Base-by-base conservation (phyloP, 2,888 invertebrate genomes). In the Aphodius sticticus region DNA sequence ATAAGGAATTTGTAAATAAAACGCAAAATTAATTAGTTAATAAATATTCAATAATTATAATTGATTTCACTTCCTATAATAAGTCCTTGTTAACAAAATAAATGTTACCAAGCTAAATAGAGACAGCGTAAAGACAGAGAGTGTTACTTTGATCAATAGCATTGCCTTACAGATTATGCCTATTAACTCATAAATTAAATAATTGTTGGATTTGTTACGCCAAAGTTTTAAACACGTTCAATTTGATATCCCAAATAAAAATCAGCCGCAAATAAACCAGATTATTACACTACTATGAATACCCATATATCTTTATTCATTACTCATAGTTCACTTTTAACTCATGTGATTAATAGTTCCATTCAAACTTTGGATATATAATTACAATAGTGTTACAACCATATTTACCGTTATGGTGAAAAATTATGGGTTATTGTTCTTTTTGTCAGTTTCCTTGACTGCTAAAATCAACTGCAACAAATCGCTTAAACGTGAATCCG, bases 61-160 rank as follows among this genome's bases (percentile, higher is more conserved):
- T 53, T 53, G 53, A 53, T 53, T 53, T 53, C 53, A 53, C 53
- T 53, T 53, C 53, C 53, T 53, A 53, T 53, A 53, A 53, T 53
- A 53, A 53, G 53, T 53, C 53, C 53, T 53, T 53, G 53, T 53
- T 53, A 53, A 53, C 53, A 53, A n/a, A n/a, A n/a, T n/a, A n/a
- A 53, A 53, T 53, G 53, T 53, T 53, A 53, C 53, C 12, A 9
- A 53, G 53, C 12, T 2, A 53, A 9, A 53, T 1, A 12, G 12
- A 53, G 3, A 53, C 53, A 53, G 53, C 2, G 7, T 53, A 53
- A 26, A 12, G 9, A 53, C 53, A 53, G 53, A 1, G 53, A 53
- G 53, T 53, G 53, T 53, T 53, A 53, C 12, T 53, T 53, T 53
- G 53, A 53, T 53, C 53, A 53, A 53, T 53, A 53, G 53, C 53